Base-by-base conservation (phyloP, 2,113 vertebrate species). In the Chrysemys picta region DNA sequence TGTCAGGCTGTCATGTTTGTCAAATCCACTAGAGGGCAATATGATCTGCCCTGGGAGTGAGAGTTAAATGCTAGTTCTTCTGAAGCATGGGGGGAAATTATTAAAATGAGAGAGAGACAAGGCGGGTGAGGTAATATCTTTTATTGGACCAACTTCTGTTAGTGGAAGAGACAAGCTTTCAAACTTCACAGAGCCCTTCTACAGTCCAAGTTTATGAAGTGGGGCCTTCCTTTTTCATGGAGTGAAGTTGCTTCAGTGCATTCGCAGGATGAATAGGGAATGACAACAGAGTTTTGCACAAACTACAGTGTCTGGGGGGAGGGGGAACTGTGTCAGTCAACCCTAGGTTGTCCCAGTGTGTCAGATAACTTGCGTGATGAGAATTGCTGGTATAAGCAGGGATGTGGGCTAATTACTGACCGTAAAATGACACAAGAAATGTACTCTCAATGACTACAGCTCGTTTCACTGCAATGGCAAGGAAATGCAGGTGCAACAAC, bases 1-100 rank as follows among this genome's bases (percentile, higher is more conserved):
- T 4, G 5, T 54, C 47, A 0, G 17, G 82, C 45, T 7, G 76
- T 49, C 22, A 85, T 72, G 8, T 92, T 45, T 54, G 6, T 4
- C 78, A 25, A 1, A 76, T 93, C 97, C 97, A 29, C 96, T 94
- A 96, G 96, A 93, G 96, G 96, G 96, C 97, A 91, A 82, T 94
- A 84, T 10, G 91, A 50, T 80, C 1, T 45, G 95, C 22, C 17
- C 1, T 5, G 87, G 96, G 93, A 45, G 11, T 4, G 56, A 72
- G 17, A 86, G 52, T 1, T 12, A 1, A 65, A 5, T 0, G 1
- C 42, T 0, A 27, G 10, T 25, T 78, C 9, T 45, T 78, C 21
- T 78, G 80, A 65, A 11, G 1, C 0, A 85, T 22, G 1, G 1
- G 56, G 4, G 75, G 22, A 27, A 76, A 47, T 76, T 22, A 45